These are phyloP conservation scores for Odontamblyopus lacepedii DNA, from an alignment of 2,797 vertebrate genomes.

Conservation along the genomic window DNA sequence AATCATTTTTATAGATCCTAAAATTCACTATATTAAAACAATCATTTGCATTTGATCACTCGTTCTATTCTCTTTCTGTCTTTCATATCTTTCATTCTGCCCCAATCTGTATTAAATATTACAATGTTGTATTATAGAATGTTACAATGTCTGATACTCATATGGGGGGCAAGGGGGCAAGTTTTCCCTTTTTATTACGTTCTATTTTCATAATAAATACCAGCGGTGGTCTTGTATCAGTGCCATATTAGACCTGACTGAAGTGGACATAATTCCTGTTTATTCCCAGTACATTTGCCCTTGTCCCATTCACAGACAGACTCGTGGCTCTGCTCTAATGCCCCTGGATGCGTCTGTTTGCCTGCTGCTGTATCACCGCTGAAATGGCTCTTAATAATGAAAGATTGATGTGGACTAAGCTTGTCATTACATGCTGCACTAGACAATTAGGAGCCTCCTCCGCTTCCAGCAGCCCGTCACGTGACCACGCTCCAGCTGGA, in stretches of 20 bases:
- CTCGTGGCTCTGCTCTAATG: constrained; percentile 38
- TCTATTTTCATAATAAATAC: background rate
- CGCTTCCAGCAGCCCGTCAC: constrained; percentile 36
- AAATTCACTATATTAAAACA: too few relatives aligned
- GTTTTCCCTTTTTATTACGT: too few relatives aligned
- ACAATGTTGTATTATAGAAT: too few relatives aligned
- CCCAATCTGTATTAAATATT: too few relatives aligned
- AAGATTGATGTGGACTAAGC: constrained; percentile 82
- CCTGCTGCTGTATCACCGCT: constrained; percentile 59
- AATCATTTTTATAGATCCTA: too few relatives aligned
- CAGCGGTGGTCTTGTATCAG: too few relatives aligned
- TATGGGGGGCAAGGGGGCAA: too few relatives aligned
- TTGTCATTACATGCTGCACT: constrained; percentile 82
- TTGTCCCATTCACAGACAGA: constrained; percentile 23
- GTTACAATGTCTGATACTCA: background rate
- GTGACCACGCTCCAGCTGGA: constrained; percentile 46
- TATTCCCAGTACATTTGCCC: constrained; percentile 5
- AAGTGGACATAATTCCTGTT: constrained; percentile 6
- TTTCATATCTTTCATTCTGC: too few relatives aligned
- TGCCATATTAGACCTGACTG: background rate
- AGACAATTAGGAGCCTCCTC: constrained; percentile 82
- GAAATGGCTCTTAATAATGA: constrained; percentile 83
- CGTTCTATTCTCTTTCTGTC: too few relatives aligned
- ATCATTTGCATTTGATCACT: too few relatives aligned
- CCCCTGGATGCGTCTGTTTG: constrained; percentile 54